Base-by-base conservation (phyloP, 2,113 vertebrate genomes). In the Thunnus maccoyii region DNA sequence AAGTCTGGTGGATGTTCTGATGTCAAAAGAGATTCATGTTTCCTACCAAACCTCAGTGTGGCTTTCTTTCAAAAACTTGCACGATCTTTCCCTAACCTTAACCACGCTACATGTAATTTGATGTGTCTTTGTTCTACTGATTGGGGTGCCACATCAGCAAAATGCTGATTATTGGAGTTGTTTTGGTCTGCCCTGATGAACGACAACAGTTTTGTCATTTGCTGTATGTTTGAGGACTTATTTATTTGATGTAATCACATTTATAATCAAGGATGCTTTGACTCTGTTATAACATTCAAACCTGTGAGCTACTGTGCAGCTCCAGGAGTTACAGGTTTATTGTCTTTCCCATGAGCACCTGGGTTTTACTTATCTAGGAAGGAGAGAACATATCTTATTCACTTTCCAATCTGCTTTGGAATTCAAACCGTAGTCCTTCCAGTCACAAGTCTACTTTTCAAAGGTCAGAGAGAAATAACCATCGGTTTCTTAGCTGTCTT, bases 381-480 rank as follows among this genome's bases (percentile, higher is more conserved):
- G 56, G 48, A 8, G 13, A 62, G 60, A 50, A 56, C 36, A 72
- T 64, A 84, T 76, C 61, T 73, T 69, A 54, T 72, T 78, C 63
- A 41, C 69, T 82, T 83, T 61, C 48, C 66, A 72, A 58, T 66
- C 62, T 81, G 67, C 47, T 70, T 73, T 57, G 77, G 69, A 78
- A 85, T 79, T 89, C 58, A 80, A 74, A 84, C 66, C 41, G 47
- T 27, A 55, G 72, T 64, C 77, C 80, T 87, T 72, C 65, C 72
- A 86, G 79, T 78, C 86, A 85, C 55, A 80, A 72, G 51, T 74
- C 57, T 57, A 9, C 32, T 68, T 86, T 77, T 75, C 73, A 88
- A 87, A 87, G 91, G 89, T 90, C 80, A 84, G 55, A 76, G 66
- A 87, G 78, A 80, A 88, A 86, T 74, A 84, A 80, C 82, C 86